These are phyloP conservation scores for Actinopyga echinites DNA, from an alignment of 53 echinoderm and acorn worm species.

Conservation along the genomic window DNA sequence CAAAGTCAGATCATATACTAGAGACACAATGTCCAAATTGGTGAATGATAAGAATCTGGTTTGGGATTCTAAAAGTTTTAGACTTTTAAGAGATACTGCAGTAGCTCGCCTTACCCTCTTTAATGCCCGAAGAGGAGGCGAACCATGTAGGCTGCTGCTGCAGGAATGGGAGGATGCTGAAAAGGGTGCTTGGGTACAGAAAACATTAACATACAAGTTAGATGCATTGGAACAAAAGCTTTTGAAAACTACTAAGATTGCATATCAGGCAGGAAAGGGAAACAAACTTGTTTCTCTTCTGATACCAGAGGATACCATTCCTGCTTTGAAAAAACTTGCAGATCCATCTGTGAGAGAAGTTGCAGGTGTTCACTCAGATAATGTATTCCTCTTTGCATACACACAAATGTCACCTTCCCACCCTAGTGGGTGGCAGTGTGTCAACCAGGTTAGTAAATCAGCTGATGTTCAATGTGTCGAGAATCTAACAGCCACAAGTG, in stretches of 20 bases:
- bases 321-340: background rate
- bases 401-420: constrained; percentile 22
- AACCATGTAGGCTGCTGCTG: constrained; percentile 29
- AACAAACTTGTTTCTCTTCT: background rate
- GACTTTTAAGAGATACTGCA: constrained; percentile 30
- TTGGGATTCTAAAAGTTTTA: constrained; percentile 32
- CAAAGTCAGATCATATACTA: constrained; percentile 43
- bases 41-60: constrained; percentile 22
- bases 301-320: background rate
- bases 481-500: constrained; percentile 55
- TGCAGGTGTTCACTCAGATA: constrained; percentile 18
- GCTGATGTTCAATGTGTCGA: constrained; percentile 23
- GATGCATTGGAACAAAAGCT: background rate
- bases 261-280: background rate
- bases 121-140: constrained; percentile 57
- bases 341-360: too few species aligned
- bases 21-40: constrained; percentile 11
- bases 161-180: constrained; percentile 30
- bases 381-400: constrained; percentile 56
- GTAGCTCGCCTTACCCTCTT: constrained; percentile 58
- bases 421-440: constrained; percentile 58
- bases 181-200: background rate
- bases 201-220: too few species aligned
- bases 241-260: background rate
- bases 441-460: constrained; percentile 20